Evolutionary conservation across 2,113 vertebrate genomes (phyloP), one percentile per base, ranked within the genome.

Genomic region (Epinephelus moara): DNA sequence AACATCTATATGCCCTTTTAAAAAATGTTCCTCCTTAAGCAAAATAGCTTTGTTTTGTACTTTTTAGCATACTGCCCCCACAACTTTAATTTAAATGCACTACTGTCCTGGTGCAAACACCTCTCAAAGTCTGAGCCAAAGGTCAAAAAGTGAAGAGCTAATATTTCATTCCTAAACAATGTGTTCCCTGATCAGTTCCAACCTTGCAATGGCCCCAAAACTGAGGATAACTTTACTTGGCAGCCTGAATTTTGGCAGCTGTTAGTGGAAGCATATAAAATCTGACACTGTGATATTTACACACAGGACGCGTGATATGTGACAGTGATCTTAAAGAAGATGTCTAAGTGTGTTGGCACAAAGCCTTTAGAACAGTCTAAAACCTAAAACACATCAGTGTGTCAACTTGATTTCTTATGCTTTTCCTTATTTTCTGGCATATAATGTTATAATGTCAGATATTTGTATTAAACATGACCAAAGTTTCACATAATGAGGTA

Each of bases 211-310:
- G 11, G 10, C 42, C 55, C 23, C 18, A 53, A 52, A 21, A 45
- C 8, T 15, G 12, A 45, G 2, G 13, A 42, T 25, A 25, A 56
- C 33, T 47, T 45, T 45, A 47, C 25, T 18, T 23, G n/a, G n/a
- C 40, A 47, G 12, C 27, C 67, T 17, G 2, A 33, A 37, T 37
- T 57, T 76, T 40, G 11, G 21, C 40, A 66, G 27, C 14, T 42
- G 71, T 75, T 42, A 78, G 13, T 10, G n/a, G 4, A 27, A 23
- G 40, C 14, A 40, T 21, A 33, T 75, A 71, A 50, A 55, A 57
- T 40, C 27, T 50, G 59, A 70, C 66, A 76, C 25, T 6, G 50
- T 57, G 74, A 27, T n/a, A 42, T 71, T 30, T 59, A 17, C 42
- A 10, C 42, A 45, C 42, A 45, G 42, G 42, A 12, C 11, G 11